Conservation (phyloP, 1,140 invertebrate species). For the Chionoecetes opilio region DNA sequence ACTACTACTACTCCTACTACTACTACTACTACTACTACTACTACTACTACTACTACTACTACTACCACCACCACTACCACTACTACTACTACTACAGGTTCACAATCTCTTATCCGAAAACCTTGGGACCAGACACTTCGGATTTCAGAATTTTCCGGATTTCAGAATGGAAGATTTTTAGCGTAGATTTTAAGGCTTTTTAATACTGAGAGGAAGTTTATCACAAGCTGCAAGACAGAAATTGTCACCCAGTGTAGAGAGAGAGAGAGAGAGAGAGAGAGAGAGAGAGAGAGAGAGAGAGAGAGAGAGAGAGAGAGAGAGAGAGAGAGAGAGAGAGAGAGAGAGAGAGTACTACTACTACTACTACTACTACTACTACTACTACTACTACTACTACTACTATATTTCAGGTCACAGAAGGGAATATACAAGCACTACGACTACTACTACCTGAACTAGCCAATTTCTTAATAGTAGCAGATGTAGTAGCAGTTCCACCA, state of each 20-base stretch:
- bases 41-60: too few relatives aligned
- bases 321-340: background rate
- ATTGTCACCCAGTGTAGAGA: too few relatives aligned
- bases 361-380: background rate
- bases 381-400: background rate
- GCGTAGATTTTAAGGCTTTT: too few relatives aligned
- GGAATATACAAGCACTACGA: conserved; percentile 89
- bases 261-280: background rate
- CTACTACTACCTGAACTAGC: conserved; percentile 86
- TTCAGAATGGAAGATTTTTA: too few relatives aligned
- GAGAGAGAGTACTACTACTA: background rate
- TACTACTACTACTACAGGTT: too few relatives aligned
- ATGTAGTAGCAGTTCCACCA: conserved; percentile 52
- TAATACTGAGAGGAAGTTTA: background rate
- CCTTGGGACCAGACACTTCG: too few relatives aligned
- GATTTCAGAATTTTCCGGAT: too few relatives aligned
- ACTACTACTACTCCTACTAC: too few relatives aligned
- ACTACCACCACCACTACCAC: too few relatives aligned
- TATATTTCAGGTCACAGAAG: conserved; percentile 84
- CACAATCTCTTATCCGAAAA: too few relatives aligned
- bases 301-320: background rate
- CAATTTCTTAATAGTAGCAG: conserved; percentile 76
- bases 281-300: background rate
- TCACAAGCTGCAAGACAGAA: too few relatives aligned
- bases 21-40: too few relatives aligned